phyloP scores from a whole-genome alignment of 2,888 invertebrate species.

The Xestia sexstrigata region DNA sequence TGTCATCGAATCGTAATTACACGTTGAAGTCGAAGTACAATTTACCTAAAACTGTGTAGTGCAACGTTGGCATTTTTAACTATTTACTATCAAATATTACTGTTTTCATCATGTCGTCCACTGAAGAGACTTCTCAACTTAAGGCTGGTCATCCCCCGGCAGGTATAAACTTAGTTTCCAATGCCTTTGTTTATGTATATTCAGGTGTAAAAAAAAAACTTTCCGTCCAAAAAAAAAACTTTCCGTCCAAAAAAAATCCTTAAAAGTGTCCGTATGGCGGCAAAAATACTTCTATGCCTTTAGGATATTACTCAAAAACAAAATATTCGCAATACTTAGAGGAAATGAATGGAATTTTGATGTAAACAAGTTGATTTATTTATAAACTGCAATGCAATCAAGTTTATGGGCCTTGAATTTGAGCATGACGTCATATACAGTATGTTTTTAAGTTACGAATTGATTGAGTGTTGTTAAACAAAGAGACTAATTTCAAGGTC shows the following conservation, averaged over 20 bases:
- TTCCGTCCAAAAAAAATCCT: background rate
- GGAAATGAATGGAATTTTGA: background rate
- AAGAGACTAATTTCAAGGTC: conserved; percentile 76
- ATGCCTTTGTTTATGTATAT: conserved; percentile 55
- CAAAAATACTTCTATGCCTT: background rate
- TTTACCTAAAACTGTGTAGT: conserved; percentile 57
- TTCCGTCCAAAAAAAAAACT: background rate
- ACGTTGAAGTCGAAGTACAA: conserved; percentile 74
- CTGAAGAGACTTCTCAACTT: conserved; percentile 92
- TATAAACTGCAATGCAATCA: conserved; percentile 34
- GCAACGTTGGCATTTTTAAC: conserved; percentile 66
- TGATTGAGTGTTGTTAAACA: conserved; percentile 76
- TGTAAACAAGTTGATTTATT: conserved; percentile 43
- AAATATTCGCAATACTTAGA: background rate
- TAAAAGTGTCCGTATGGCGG: conserved; percentile 26
- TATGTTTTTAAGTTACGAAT: conserved; percentile 44
- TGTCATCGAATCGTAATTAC: conserved; percentile 75
- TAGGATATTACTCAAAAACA: background rate
- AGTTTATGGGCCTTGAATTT: conserved; percentile 40
- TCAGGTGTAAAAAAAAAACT: conserved; percentile 5
- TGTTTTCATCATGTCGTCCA: conserved; percentile 81
- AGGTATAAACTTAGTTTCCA: conserved; percentile 90
- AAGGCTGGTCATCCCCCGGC: conserved; percentile 98
- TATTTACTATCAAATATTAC: conserved; percentile 44
- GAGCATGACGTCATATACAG: conserved; percentile 66